Base-by-base conservation (phyloP, 1,140 invertebrate species). In the Trypoxylus dichotomus region DNA sequence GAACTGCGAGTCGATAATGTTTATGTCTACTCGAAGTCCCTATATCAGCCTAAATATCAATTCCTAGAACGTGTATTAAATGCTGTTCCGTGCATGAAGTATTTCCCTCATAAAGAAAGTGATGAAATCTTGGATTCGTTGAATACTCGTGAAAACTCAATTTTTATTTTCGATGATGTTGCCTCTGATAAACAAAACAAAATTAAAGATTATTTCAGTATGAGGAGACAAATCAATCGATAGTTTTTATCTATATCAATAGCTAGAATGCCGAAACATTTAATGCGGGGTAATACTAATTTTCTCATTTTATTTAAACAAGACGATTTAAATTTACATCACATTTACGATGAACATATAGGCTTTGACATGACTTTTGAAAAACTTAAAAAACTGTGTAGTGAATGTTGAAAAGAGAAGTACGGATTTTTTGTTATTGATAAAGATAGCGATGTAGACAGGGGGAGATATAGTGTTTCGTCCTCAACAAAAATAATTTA, bases 31-130 rank as follows among this genome's bases (percentile, higher is more conserved):
- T 80, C 79, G 41, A 79, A 80, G 75, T 77, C 76, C 11, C 43
- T 79, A 32, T 80, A 80, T 77, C 79, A 82, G 77, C 77, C 79
- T 32, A 82, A 81, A 78, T 80, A 82, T 79, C 8, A 77, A 74
- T 73, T 73, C n/a, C 27, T 73, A 25, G 11, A 47, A 47, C 2
- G 11, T 11, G 43, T 47, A 47, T 47, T 47, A 10, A 15, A 11
- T 5, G 43, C 43, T 47, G n/a, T 47, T 2, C 43, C 43, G 11
- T 2, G 11, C 2, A n/a, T 13, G n/a, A 47, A 47, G 11, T 47
- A 47, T 13, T 47, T 47, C 11, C 43, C 43, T 15, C 11, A 13
- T 47, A 47, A n/a, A 13, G 43, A 47, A n/a, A 47, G 11, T 10
- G 43, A 42, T 15, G 43, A 47, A 2, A 47, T 47, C 2, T n/a